Evolutionary conservation across 2,888 invertebrate species (phyloP).

Genomic region (Drosophila vallismaia): DNA sequence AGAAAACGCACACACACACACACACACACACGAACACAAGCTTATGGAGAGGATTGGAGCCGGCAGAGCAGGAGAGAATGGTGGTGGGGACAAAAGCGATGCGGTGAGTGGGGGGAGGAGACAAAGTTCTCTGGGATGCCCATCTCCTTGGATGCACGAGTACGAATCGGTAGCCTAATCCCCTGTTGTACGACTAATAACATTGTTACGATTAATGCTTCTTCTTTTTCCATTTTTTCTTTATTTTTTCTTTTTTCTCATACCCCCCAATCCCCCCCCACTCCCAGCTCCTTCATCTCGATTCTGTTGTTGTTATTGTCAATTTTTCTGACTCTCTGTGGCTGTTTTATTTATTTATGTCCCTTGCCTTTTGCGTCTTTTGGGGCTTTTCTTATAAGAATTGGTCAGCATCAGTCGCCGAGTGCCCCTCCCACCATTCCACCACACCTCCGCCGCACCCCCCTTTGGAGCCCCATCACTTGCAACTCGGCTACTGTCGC

Average conservation of each 20-base stretch:
- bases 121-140: constrained; percentile 57
- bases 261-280: neutral
- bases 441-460: neutral
- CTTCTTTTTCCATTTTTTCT: constrained; percentile 62
- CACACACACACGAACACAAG: neutral
- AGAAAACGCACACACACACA: neutral
- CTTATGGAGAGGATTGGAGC: neutral
- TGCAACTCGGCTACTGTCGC: constrained; percentile 33
- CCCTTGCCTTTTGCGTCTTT: constrained; percentile 57
- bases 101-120: constrained; percentile 16
- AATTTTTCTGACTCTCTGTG: constrained; percentile 42
- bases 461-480: neutral
- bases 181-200: constrained; percentile 84
- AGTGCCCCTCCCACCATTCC: constrained; percentile 19
- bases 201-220: constrained; percentile 84
- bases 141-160: constrained; percentile 59
- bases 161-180: constrained; percentile 84
- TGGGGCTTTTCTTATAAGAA: constrained; percentile 72
- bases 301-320: constrained; percentile 44
- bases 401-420: constrained; percentile 57
- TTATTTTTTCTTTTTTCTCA: constrained; percentile 11
- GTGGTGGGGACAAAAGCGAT: too few species aligned
- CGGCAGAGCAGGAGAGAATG: neutral
- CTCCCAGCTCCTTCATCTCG: neutral
- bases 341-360: constrained; percentile 71